Evolutionary conservation across 2,888 invertebrate genomes (phyloP).

Genomic region (Mesoligia furuncula): DNA sequence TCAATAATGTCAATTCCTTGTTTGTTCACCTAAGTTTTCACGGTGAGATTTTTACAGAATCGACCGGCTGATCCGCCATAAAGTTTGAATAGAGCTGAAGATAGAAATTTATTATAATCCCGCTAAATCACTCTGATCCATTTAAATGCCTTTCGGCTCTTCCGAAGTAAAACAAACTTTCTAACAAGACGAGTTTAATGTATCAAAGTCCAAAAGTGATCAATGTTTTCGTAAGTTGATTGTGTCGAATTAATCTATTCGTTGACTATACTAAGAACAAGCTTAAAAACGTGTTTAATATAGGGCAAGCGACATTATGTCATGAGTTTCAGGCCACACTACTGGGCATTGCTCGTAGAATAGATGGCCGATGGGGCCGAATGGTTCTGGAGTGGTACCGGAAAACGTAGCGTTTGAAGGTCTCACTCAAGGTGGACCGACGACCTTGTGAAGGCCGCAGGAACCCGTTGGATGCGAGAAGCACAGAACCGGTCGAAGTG

Average conservation of each 20-base stretch:
- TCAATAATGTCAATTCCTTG: too few species aligned
- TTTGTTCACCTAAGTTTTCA: too few species aligned
- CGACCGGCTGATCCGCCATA: background rate
- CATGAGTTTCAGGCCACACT: conserved; percentile 43
- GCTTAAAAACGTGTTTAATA: too few species aligned
- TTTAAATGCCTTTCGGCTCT: background rate
- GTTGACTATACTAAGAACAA: background rate
- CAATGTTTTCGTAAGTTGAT: background rate
- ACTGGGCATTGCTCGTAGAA: too few species aligned
- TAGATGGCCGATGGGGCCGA: too few species aligned
- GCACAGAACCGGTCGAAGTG: too few species aligned
- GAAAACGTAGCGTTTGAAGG: too few species aligned
- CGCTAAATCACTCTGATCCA: background rate
- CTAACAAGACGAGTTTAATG: background rate
- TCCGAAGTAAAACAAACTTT: background rate
- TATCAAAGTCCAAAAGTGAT: background rate
- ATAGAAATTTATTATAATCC: background rate
- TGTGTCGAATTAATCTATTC: background rate
- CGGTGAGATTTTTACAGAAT: too few species aligned
- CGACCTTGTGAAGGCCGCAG: too few species aligned
- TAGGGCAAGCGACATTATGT: conserved; percentile 47
- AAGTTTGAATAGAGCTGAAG: background rate
- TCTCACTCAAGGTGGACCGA: too few species aligned
- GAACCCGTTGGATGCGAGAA: too few species aligned
- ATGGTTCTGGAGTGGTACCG: too few species aligned